These are phyloP conservation scores for Eurytoma adleriae DNA, from an alignment of 2,888 invertebrate species.

Conservation along the genomic window DNA sequence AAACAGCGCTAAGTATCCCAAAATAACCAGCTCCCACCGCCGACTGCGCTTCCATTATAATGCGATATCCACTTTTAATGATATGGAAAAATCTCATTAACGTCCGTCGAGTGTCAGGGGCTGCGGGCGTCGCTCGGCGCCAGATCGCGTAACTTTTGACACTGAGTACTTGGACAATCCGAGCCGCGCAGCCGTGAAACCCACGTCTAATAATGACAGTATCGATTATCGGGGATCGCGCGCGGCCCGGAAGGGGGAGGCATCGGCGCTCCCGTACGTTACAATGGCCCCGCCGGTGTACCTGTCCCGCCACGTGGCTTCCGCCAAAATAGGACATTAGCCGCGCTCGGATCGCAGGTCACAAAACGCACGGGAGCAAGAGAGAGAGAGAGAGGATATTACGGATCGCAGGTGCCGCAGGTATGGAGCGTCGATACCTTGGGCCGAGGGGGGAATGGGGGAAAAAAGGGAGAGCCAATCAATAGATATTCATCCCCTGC, in stretches of 20 bases:
- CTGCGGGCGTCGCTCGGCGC: not conserved
- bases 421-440: conserved; percentile 58
- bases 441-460: conserved; percentile 60
- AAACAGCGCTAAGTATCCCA: not conserved
- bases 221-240: conserved; percentile 49
- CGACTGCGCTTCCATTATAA: conserved; percentile 13
- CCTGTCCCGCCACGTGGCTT: conserved; percentile 70
- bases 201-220: conserved; percentile 46
- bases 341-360: conserved; percentile 41
- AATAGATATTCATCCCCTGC: conserved; percentile 74
- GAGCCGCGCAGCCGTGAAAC: not conserved
- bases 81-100: conserved; percentile 42
- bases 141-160: not conserved
- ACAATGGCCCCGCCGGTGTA: conserved; percentile 51
- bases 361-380: conserved; percentile 51
- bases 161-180: not conserved
- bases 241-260: conserved; percentile 2
- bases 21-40: not conserved
- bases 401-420: conserved; percentile 56
- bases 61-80: not conserved
- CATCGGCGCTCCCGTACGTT: conserved; percentile 3
- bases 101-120: conserved; percentile 10
- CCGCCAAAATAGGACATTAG: conserved; percentile 48
- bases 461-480: conserved; percentile 69
- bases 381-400: conserved; percentile 41